Percentiles rank a stretch among this genome's conserved stretches.
Evolutionary conservation across 37 sponge, comb jelly and placozoan species (phyloP).

Genomic region (Aphrocallistes beatrix): DNA sequence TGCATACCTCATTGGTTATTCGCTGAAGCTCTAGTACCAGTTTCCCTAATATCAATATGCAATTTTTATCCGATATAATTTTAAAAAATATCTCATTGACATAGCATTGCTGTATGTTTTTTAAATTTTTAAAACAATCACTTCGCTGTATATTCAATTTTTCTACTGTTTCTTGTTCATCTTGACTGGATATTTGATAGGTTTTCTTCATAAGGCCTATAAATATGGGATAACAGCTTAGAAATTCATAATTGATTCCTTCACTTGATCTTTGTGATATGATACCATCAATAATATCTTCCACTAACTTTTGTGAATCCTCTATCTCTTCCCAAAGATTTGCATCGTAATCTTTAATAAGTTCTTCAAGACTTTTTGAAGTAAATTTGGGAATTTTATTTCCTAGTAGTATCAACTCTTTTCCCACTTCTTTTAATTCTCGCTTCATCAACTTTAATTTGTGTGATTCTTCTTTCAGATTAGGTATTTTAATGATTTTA

Average conservation of each 20-base stretch:
- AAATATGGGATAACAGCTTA: neutral
- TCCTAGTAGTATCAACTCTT: neutral
- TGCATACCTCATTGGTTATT: neutral
- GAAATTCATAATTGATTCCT: neutral
- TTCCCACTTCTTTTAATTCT: neutral
- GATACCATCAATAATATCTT: neutral
- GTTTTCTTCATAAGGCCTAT: neutral
- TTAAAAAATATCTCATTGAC: neutral
- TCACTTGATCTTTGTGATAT: neutral
- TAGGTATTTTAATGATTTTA: neutral
- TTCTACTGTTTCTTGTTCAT: neutral
- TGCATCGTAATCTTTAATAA: neutral
- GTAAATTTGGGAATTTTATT: neutral
- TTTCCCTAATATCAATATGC: neutral
- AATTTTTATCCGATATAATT: neutral
- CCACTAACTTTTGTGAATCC: neutral
- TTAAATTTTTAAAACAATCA: neutral
- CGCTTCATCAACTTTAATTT: neutral
- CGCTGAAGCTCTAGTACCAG: neutral
- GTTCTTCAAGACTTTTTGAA: neutral
- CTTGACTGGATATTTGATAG: neutral
- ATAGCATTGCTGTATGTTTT: neutral
- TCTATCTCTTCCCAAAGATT: neutral
- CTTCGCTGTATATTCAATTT: neutral
- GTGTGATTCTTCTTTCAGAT: neutral